Conservation (phyloP, 2,888 invertebrate genomes). For the Oscheius onirici region DNA sequence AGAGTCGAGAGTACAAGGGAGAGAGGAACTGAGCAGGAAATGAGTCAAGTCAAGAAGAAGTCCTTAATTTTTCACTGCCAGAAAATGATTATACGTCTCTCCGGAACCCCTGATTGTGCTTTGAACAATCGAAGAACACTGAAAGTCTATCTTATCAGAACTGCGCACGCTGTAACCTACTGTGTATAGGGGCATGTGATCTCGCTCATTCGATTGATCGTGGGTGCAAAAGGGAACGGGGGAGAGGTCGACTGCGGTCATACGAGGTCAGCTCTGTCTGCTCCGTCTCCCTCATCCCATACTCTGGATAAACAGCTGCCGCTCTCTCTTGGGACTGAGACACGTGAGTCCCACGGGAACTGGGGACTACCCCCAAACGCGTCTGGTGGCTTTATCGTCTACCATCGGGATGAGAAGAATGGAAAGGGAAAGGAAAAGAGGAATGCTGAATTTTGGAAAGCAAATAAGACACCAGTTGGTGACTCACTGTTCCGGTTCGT, state of each 20-base stretch:
- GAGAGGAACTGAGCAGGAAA: too few species aligned
- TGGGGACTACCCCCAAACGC: not conserved
- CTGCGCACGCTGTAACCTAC: constrained; percentile 5
- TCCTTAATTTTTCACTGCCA: too few species aligned
- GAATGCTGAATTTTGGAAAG: not conserved
- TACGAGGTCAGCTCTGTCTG: constrained; percentile 9
- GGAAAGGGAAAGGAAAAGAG: constrained; percentile 1
- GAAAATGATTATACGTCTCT: too few species aligned
- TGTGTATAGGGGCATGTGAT: not conserved
- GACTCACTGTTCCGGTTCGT: too few species aligned
- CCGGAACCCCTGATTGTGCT: too few species aligned
- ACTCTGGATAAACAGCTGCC: not conserved
- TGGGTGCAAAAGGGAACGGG: constrained; percentile 4
- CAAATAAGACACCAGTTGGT: too few species aligned
- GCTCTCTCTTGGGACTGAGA: constrained; percentile 11
- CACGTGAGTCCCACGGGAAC: constrained; percentile 2
- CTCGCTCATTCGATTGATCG: not conserved
- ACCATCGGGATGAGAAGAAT: not conserved
- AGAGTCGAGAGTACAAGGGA: too few species aligned
- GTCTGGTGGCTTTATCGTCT: constrained; percentile 2
- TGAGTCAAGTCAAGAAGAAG: too few species aligned
- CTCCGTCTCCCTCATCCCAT: not conserved
- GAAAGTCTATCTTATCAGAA: not conserved
- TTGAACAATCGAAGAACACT: too few species aligned
- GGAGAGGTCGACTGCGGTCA: constrained; percentile 10